Base-by-base conservation (phyloP, 1,140 invertebrate genomes). In the Drosophila parvula region DNA sequence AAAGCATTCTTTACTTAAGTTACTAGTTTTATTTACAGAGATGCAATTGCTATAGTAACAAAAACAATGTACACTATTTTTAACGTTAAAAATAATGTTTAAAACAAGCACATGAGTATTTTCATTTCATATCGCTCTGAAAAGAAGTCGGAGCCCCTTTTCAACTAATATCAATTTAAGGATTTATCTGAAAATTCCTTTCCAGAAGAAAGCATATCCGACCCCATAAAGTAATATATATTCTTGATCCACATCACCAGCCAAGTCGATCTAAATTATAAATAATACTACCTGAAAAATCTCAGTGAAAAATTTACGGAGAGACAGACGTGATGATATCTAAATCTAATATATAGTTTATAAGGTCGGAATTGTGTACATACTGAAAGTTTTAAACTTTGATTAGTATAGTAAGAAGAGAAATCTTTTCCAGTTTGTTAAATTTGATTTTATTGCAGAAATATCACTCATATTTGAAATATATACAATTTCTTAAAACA, bases 401-500 rank as follows among this genome's bases (percentile, higher is more conserved):
- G 5, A 7, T 11, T 36, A 11, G 22, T 3, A 22, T 1, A n/a
- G 48, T 7, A 27, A 27, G 11, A n/a, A n/a, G 34, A 11, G 7
- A 14, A 5, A 27, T n/a, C 7, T 12, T 64, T 53, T 58, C 28
- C 22, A 40, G 5, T n/a, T 65, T 59, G 30, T 51, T 85, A 64
- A 68, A 85, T 81, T 76, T 36, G 2, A 79, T 82, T 86, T 88
- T 79, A 86, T 86, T 86, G 79, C 82, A 71, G 40, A 43, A 68
- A 61, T 79, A 88, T 86, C 79, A 83, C 76, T 61, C 76, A 79
- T 79, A 82, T 86, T 86, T 76, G 1, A 11, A 70, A 84, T 81
- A 84, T 85, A 74, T 73, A 67, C 60, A 67, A 67, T 41, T 62
- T 58, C 16, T 59, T 61, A 22, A 0, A 38, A 36, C 34, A 32